Evolutionary conservation across 2,113 vertebrate species (phyloP).

Genomic region (Bufo bufo): DNA sequence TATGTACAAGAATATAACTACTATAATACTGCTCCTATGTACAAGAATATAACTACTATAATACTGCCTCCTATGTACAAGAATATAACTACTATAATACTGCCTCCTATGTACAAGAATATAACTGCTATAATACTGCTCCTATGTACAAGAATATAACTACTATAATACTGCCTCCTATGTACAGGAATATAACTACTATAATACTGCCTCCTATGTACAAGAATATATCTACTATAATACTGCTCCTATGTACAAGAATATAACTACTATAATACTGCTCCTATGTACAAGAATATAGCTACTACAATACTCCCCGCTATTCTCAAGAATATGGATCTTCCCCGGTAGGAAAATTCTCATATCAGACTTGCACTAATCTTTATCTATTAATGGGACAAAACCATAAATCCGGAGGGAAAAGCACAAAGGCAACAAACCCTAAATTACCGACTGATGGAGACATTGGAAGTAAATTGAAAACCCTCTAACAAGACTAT

Average conservation of each 20-base stretch:
- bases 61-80: neutral
- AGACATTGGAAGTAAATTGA: neutral
- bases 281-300: constrained; percentile 2
- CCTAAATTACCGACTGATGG: neutral
- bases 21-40: neutral
- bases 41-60: constrained; percentile 7
- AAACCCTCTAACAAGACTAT: constrained; percentile 9
- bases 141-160: constrained; percentile 5
- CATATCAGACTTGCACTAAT: neutral
- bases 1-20: too few relatives aligned
- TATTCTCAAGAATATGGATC: neutral
- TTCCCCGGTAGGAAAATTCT: neutral
- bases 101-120: neutral
- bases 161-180: constrained; percentile 8
- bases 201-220: constrained; percentile 4
- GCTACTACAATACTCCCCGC: neutral
- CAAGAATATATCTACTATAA: constrained; percentile 10
- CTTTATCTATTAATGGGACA: too few relatives aligned
- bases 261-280: constrained; percentile 13
- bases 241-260: neutral
- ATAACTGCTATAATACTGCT: constrained; percentile 11
- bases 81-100: constrained; percentile 6
- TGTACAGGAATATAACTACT: neutral
- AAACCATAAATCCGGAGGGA: too few relatives aligned
- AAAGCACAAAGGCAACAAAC: too few relatives aligned